phyloP scores from a whole-genome alignment of 2,797 vertebrate genomes.

The Muscicapa comitata region DNA sequence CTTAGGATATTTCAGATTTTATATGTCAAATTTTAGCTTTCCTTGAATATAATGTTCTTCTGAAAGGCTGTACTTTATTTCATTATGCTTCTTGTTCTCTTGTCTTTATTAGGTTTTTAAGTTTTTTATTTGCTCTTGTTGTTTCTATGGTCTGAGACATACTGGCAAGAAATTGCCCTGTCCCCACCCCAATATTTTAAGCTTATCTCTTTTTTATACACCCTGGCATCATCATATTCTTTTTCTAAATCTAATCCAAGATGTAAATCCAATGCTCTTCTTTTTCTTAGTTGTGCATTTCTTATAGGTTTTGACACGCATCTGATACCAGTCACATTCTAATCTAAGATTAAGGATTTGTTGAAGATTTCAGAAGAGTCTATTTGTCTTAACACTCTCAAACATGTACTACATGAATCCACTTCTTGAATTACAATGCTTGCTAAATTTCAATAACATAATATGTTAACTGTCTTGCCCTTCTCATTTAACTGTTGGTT shows the following conservation, averaged over 20 bases:
- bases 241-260: neutral
- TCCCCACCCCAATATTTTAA: neutral
- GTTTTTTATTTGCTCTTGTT: neutral
- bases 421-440: neutral
- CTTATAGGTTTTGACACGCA: neutral
- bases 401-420: neutral
- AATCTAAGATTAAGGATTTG: neutral
- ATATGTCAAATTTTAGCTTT: neutral
- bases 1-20: neutral
- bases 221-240: neutral
- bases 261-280: neutral
- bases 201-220: neutral
- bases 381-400: neutral
- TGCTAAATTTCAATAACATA: neutral
- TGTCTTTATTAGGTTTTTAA: neutral
- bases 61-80: neutral
- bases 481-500: neutral
- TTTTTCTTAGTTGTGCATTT: neutral
- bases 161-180: neutral
- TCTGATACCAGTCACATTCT: neutral
- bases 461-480: neutral
- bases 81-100: neutral
- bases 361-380: neutral
- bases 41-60: neutral
- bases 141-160: neutral